Percentiles rank a stretch among this genome's conserved stretches.
Conservation (phyloP, 2,113 vertebrate genomes). For the Gambusia affinis region DNA sequence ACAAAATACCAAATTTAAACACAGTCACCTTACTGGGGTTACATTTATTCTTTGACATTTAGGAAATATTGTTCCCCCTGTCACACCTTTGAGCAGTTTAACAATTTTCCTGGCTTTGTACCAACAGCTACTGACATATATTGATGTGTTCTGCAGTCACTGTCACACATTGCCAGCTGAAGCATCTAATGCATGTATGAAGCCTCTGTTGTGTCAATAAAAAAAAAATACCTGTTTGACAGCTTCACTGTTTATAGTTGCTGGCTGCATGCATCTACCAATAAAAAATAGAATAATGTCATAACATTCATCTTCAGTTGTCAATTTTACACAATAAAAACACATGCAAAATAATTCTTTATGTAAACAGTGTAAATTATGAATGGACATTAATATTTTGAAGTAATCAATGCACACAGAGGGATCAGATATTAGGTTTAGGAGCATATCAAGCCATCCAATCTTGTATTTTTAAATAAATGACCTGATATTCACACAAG, state of each 20-base stretch:
- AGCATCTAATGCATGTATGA: constrained; percentile 51
- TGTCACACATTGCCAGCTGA: constrained; percentile 43
- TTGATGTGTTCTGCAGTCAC: constrained; percentile 33
- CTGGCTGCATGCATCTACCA: constrained; percentile 26
- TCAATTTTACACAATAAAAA: neutral
- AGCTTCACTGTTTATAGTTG: constrained; percentile 32
- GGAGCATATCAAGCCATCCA: neutral
- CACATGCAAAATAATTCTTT: neutral
- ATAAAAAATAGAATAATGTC: constrained; percentile 12
- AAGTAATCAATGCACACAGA: constrained; percentile 22
- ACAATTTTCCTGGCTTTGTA: constrained; percentile 14
- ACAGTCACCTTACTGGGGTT: neutral
- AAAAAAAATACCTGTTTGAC: constrained; percentile 29
- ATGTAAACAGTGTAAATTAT: constrained; percentile 25
- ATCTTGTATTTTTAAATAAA: neutral
- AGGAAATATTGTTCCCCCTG: neutral
- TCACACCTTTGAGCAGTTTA: constrained; percentile 1
- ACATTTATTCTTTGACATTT: neutral
- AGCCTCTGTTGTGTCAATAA: constrained; percentile 39
- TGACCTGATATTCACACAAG: neutral
- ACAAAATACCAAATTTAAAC: neutral
- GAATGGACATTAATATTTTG: constrained; percentile 12
- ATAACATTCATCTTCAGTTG: neutral
- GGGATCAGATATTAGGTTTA: constrained; percentile 1
- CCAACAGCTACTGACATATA: constrained; percentile 41